Evolutionary conservation across 2,797 vertebrate species (phyloP), one percentile per base, ranked within the genome.

Genomic region (Malacoctenus gilli): DNA sequence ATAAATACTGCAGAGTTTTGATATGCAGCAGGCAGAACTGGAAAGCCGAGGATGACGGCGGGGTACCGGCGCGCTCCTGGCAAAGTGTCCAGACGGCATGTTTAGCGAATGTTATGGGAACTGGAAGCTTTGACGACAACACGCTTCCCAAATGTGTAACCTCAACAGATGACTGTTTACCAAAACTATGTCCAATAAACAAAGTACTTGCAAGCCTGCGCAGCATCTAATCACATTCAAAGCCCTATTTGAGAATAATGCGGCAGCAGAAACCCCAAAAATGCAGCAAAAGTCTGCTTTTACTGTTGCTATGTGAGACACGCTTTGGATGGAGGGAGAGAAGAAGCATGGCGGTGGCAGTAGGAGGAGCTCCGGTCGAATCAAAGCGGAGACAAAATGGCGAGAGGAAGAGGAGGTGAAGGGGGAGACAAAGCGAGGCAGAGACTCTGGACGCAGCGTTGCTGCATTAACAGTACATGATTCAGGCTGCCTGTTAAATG

Each of bases 401-500:
- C 22, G 47, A 21, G 10, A 15, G 25, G 50, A 38, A 10, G 19
- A 5, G 14, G 36, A 12, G n/a, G n/a, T n/a, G n/a, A n/a, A n/a
- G n/a, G n/a, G n/a, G n/a, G n/a, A n/a, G n/a, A n/a, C n/a, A n/a
- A n/a, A n/a, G n/a, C n/a, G 8, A 38, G 43, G 19, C 28, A 48
- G 8, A 34, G 25, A 40, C 12, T 4, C 23, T 48, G 53, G 47
- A 59, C 20, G 34, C 38, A 54, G 21, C 42, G 14, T n/a, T 36
- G 42, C 37, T 51, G 13, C 20, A 66, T 70, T 61, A 69, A 50
- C 61, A 51, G 42, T 37, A 47, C 50, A 58, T 65, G 68, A 71
- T 40, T 59, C 34, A 23, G 40, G 59, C 68, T 51, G 55, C 37
- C 42, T 77, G 53, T 32, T 85, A 67, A 85, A 84, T 80, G 55